These are phyloP conservation scores for Chaetodon trifasciatus DNA, from an alignment of 2,797 vertebrate genomes.

Conservation along the genomic window DNA sequence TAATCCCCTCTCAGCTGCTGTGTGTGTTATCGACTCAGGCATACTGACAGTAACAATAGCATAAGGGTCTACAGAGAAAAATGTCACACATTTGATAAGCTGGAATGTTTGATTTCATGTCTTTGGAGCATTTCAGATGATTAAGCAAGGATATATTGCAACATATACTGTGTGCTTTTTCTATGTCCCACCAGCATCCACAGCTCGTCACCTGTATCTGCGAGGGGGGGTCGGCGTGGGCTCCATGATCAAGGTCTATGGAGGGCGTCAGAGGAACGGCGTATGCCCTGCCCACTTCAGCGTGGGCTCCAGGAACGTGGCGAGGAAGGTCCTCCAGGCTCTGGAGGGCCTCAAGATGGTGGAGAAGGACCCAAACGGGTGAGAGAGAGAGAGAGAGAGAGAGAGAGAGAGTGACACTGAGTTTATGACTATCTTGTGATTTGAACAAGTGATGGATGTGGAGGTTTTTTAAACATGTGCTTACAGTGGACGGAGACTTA, in stretches of 20 bases:
- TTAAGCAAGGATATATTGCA: slow-evolving; percentile 32
- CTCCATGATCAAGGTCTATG: slow-evolving; percentile 95
- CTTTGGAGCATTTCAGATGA: slow-evolving; percentile 26
- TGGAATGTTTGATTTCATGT: slow-evolving; percentile 60
- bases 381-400: slow-evolving; percentile 63
- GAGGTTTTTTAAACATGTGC: not conserved
- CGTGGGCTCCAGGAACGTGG: slow-evolving; percentile 91
- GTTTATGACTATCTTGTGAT: not conserved
- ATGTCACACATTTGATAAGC: slow-evolving; percentile 50
- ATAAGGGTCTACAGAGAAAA: slow-evolving; percentile 10
- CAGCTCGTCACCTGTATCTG: slow-evolving; percentile 91
- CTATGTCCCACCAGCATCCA: slow-evolving; percentile 84
- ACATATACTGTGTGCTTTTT: not conserved
- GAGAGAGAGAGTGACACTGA: slow-evolving; percentile 32
- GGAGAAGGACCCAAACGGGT: slow-evolving; percentile 94
- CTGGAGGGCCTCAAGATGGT: slow-evolving; percentile 94
- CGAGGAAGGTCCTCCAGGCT: slow-evolving; percentile 90
- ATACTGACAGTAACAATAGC: slow-evolving; percentile 15
- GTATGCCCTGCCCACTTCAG: slow-evolving; percentile 94
- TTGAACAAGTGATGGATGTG: not conserved
- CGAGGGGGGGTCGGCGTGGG: slow-evolving; percentile 91
- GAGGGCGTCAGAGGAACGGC: slow-evolving; percentile 91
- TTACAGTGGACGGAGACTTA: slow-evolving; percentile 87
- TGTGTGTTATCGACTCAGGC: slow-evolving; percentile 39
- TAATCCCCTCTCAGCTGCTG: slow-evolving; percentile 15